phyloP scores from a whole-genome alignment of 2,888 invertebrate genomes.

The Bursaphelenchus okinawaensis region DNA sequence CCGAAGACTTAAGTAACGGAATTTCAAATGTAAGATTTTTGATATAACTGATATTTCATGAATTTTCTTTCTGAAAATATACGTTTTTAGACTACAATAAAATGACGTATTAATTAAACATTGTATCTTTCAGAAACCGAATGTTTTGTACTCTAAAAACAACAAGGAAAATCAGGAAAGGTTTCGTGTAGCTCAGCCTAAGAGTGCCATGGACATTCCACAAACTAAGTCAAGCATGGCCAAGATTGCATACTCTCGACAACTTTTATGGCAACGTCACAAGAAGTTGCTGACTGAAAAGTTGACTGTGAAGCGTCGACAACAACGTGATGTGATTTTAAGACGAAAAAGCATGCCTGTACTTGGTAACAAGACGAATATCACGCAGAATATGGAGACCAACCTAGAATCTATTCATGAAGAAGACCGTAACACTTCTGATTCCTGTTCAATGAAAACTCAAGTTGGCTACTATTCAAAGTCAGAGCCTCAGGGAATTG shows the following conservation, averaged over 20 bases:
- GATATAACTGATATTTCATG: not conserved
- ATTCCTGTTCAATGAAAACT: conserved; percentile 26
- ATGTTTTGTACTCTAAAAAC: not conserved
- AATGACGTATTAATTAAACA: not conserved
- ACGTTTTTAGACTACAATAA: too few species aligned
- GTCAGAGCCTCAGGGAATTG: conserved; percentile 13
- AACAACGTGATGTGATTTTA: conserved; percentile 11
- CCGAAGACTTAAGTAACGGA: not conserved
- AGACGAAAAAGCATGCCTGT: conserved; percentile 13
- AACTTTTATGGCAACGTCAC: conserved; percentile 44
- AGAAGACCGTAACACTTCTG: conserved; percentile 23
- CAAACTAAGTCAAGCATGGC: conserved; percentile 52
- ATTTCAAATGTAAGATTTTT: not conserved
- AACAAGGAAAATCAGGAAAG: not conserved
- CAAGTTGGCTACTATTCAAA: conserved; percentile 15
- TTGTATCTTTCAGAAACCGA: not conserved
- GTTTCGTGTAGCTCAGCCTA: conserved; percentile 11
- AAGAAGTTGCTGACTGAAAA: conserved; percentile 40
- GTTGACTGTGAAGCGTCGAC: conserved; percentile 29
- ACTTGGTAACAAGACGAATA: conserved; percentile 3
- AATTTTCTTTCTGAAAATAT: not conserved
- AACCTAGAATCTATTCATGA: conserved; percentile 29
- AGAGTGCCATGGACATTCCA: conserved; percentile 27
- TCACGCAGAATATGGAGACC: conserved; percentile 10
- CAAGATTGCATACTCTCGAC: conserved; percentile 55